These are phyloP conservation scores for Cheilosia impressa DNA, from an alignment of 2,888 invertebrate genomes.

Conservation along the genomic window DNA sequence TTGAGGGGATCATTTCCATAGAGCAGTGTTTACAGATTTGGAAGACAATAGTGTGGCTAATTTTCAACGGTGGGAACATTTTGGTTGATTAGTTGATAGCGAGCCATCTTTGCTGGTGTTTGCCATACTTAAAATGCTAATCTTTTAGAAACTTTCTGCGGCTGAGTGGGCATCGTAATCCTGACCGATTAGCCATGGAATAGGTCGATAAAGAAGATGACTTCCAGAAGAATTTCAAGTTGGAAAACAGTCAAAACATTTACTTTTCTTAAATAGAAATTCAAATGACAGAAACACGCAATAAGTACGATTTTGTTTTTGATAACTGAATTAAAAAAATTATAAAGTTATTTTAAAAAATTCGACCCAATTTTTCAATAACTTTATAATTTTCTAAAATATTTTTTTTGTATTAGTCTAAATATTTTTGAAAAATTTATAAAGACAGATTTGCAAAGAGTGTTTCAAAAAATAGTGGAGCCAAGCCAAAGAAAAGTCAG, in stretches of 20 bases:
- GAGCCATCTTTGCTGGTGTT: constrained; percentile 16
- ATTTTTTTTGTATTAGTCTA: too few relatives aligned
- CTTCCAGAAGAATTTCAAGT: background rate
- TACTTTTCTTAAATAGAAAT: too few relatives aligned
- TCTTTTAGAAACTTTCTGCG: constrained; percentile 14
- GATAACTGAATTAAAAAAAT: too few relatives aligned
- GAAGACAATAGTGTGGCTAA: constrained; percentile 67
- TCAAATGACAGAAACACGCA: too few relatives aligned
- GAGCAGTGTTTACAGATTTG: constrained; percentile 65
- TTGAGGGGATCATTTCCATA: constrained; percentile 46
- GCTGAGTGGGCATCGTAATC: constrained; percentile 9
- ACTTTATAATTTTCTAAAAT: too few relatives aligned
- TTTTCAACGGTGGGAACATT: constrained; percentile 62
- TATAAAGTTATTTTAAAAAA: too few relatives aligned
- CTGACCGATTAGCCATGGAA: constrained; percentile 25
- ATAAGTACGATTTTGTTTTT: too few relatives aligned
- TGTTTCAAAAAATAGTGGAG: too few relatives aligned
- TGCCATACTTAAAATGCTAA: constrained; percentile 34
- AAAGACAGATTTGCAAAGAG: too few relatives aligned
- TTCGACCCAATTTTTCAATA: too few relatives aligned
- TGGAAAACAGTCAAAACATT: background rate
- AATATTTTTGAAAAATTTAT: too few relatives aligned
- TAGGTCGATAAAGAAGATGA: background rate
- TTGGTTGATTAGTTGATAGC: constrained; percentile 38
- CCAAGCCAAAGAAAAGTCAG: too few relatives aligned